phyloP scores from a whole-genome alignment of 2,797 vertebrate genomes.

The Sebastes cheni region DNA sequence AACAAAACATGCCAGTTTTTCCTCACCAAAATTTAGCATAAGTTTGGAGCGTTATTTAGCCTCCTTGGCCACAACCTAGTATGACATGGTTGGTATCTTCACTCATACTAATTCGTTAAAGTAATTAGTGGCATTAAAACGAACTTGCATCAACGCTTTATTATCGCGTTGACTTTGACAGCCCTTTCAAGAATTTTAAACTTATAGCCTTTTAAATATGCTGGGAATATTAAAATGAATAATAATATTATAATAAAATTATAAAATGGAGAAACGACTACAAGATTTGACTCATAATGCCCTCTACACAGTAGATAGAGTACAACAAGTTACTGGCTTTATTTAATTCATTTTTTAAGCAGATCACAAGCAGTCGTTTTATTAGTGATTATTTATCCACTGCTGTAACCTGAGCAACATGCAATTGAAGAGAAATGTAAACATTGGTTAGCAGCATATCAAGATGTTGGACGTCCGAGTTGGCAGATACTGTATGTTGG shows the following conservation, averaged over 20 bases:
- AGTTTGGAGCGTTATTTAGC: too few relatives aligned
- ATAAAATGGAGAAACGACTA: neutral
- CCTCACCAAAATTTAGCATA: too few relatives aligned
- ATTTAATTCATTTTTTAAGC: neutral
- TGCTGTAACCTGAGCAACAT: neutral
- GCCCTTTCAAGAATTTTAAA: too few relatives aligned
- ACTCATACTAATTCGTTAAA: too few relatives aligned
- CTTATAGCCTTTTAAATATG: too few relatives aligned
- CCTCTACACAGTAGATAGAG: neutral
- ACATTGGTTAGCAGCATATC: neutral
- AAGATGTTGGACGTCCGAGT: neutral
- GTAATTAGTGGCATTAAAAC: too few relatives aligned
- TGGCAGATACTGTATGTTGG: neutral
- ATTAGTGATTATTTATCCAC: neutral
- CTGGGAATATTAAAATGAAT: too few relatives aligned
- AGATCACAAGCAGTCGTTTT: neutral
- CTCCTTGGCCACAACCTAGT: too few relatives aligned
- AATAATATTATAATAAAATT: neutral
- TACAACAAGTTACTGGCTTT: neutral
- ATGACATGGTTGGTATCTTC: too few relatives aligned
- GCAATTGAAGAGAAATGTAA: constrained; percentile 4
- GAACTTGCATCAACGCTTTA: too few relatives aligned
- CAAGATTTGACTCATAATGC: neutral
- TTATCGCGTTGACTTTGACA: too few relatives aligned
- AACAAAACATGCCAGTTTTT: too few relatives aligned